Conservation (phyloP, 1,140 invertebrate genomes). For the Gryon sp. region DNA sequence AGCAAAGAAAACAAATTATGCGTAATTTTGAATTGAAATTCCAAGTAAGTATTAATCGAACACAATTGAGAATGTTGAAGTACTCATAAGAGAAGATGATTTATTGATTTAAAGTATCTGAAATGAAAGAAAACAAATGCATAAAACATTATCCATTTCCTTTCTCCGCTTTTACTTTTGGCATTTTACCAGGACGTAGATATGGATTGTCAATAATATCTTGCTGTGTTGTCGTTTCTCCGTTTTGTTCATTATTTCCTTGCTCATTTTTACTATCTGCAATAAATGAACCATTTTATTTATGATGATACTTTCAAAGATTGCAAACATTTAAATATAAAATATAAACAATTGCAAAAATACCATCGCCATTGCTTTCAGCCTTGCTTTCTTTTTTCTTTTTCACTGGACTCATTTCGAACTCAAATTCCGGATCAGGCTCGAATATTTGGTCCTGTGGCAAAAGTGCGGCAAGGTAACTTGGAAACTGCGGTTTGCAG, state of each 20-base stretch:
- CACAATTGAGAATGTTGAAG: too few relatives aligned
- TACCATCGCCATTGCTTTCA: constrained; percentile 80
- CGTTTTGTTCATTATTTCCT: constrained; percentile 76
- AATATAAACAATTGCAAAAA: constrained; percentile 37
- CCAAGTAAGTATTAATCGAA: too few relatives aligned
- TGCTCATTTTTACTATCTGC: constrained; percentile 45
- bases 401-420: constrained; percentile 81
- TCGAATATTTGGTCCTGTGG: constrained; percentile 98
- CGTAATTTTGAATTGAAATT: too few relatives aligned
- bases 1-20: too few relatives aligned
- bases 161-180: constrained; percentile 76
- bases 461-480: constrained; percentile 91
- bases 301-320: not conserved
- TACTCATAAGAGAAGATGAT: too few relatives aligned
- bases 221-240: constrained; percentile 79
- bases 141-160: constrained; percentile 27
- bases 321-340: not conserved
- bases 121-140: too few relatives aligned
- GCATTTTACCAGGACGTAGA: constrained; percentile 88
- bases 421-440: constrained; percentile 90
- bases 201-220: constrained; percentile 93
- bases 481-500: constrained; percentile 88
- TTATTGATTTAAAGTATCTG: too few relatives aligned
- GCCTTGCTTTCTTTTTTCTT: constrained; percentile 80
- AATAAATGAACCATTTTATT: constrained; percentile 5